These are phyloP conservation scores for Gymnarchus niloticus DNA, from an alignment of 2,113 vertebrate species.

Conservation along the genomic window DNA sequence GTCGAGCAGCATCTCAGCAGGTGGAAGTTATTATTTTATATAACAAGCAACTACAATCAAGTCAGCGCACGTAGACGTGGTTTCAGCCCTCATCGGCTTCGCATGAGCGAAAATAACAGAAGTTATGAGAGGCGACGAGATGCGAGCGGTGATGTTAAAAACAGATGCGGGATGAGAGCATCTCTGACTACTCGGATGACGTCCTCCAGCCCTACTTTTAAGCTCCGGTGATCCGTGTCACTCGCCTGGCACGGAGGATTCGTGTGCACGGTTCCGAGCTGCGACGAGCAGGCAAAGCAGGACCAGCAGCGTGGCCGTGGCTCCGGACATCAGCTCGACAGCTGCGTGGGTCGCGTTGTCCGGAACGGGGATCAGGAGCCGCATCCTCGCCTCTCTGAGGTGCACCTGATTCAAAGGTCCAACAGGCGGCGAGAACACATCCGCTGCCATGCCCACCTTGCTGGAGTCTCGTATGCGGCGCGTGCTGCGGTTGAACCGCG, in stretches of 20 bases:
- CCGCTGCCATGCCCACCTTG: slow-evolving; percentile 38
- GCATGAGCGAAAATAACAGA: neutral
- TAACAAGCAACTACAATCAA: no score
- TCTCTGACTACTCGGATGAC: neutral
- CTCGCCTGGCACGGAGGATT: slow-evolving; percentile 75
- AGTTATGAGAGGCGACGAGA: neutral
- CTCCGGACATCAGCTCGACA: slow-evolving; percentile 30
- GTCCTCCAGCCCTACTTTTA: neutral
- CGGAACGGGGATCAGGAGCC: slow-evolving; percentile 50
- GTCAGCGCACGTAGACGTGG: neutral
- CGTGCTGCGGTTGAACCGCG: neutral
- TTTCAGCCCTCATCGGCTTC: neutral
- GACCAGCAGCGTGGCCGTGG: slow-evolving; percentile 60
- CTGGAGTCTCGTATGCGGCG: neutral
- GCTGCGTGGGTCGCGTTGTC: slow-evolving; percentile 54
- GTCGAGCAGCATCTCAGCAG: neutral
- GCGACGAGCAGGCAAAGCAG: slow-evolving; percentile 65
- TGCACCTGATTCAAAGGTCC: slow-evolving; percentile 41
- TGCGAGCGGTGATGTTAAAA: neutral
- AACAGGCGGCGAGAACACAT: slow-evolving; percentile 40
- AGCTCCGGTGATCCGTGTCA: neutral
- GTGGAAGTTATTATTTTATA: no score
- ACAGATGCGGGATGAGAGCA: neutral
- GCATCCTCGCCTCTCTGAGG: slow-evolving; percentile 46
- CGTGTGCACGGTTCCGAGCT: slow-evolving; percentile 57